Percentiles rank a stretch among this genome's conserved stretches.
These are phyloP conservation scores for Dilophus febrilis DNA, from an alignment of 2,888 invertebrate genomes.

Conservation along the genomic window DNA sequence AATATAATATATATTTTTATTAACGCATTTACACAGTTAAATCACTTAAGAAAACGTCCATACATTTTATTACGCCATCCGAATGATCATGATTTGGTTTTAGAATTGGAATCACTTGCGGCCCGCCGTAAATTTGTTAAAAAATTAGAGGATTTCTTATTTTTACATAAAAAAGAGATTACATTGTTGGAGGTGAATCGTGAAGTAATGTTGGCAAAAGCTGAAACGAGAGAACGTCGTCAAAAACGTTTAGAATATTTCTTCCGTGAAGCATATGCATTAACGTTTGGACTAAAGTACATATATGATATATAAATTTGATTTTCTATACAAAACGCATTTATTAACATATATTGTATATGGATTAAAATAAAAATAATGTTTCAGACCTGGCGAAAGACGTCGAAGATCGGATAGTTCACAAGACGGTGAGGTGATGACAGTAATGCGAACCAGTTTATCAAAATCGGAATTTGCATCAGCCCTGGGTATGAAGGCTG, in stretches of 20 bases:
- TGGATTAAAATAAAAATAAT: neutral
- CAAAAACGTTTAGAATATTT: constrained; percentile 87
- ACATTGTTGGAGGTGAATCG: constrained; percentile 52
- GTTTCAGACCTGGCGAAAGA: constrained; percentile 59
- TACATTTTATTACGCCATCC: constrained; percentile 66
- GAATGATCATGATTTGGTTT: constrained; percentile 80
- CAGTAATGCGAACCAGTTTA: constrained; percentile 82
- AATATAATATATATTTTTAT: too few species aligned
- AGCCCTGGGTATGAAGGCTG: constrained; percentile 86
- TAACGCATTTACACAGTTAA: too few species aligned
- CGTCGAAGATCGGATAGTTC: constrained; percentile 54
- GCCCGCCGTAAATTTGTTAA: constrained; percentile 70
- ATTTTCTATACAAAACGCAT: too few species aligned
- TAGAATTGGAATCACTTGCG: constrained; percentile 72
- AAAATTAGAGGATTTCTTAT: constrained; percentile 71
- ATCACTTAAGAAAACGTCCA: constrained; percentile 56
- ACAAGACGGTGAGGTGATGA: constrained; percentile 67
- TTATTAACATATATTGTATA: too few species aligned
- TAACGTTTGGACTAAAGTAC: constrained; percentile 63
- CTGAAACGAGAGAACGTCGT: constrained; percentile 84
- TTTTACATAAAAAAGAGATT: constrained; percentile 66
- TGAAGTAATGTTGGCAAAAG: constrained; percentile 75
- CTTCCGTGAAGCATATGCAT: constrained; percentile 87
- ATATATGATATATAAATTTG: too few species aligned
- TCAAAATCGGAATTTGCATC: constrained; percentile 88